phyloP scores from a whole-genome alignment of 2,797 vertebrate genomes.

The Catharus ustulatus region DNA sequence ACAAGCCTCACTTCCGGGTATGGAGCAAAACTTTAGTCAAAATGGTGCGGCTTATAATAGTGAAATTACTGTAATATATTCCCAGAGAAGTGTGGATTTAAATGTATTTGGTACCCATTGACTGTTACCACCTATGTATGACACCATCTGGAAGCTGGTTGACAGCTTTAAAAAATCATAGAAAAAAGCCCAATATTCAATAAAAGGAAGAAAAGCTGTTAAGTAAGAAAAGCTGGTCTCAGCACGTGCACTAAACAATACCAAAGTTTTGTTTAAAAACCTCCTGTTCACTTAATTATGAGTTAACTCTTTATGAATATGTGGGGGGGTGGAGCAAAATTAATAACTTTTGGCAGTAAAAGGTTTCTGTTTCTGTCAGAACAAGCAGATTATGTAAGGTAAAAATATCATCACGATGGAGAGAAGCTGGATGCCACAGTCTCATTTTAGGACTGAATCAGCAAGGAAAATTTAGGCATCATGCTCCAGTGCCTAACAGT shows the following conservation, averaged over 20 bases:
- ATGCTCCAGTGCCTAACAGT: rapidly evolving
- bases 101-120: neutral
- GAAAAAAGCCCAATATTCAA: rapidly evolving
- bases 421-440: neutral
- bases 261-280: neutral
- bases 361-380: neutral
- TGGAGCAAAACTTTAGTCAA: no score
- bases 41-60: no score
- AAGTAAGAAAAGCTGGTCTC: neutral
- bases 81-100: neutral
- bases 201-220: neutral
- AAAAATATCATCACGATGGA: neutral
- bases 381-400: rapidly evolving
- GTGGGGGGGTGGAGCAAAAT: neutral
- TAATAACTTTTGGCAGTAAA: neutral
- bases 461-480: neutral
- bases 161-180: neutral
- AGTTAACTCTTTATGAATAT: neutral
- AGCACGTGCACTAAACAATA: neutral
- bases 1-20: no score
- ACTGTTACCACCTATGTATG: neutral
- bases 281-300: neutral
- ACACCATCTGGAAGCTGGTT: neutral
- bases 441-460: neutral
- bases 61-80: neutral